Conservation (phyloP, 2,888 invertebrate genomes). For the Acanthopleura granulata region DNA sequence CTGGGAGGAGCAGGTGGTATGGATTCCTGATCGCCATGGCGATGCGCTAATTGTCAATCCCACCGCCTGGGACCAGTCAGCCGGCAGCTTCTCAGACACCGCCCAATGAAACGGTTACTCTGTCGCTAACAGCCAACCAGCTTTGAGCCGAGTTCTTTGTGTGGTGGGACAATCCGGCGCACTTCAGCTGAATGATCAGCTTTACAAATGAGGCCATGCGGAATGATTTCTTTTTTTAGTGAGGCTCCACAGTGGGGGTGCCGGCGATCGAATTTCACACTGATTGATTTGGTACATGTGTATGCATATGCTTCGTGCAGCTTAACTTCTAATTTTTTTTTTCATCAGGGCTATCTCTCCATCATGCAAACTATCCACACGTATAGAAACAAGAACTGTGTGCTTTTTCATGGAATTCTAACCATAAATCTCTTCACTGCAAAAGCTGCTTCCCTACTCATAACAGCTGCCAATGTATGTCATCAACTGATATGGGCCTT, state of each 20-base stretch:
- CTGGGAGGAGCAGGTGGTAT: background rate
- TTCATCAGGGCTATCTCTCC: no score
- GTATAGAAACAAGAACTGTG: no score
- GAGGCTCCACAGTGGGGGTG: constrained; percentile 4
- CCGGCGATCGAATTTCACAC: background rate
- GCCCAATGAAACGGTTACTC: background rate
- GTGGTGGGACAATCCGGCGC: background rate
- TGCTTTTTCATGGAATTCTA: no score
- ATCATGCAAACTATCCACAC: no score
- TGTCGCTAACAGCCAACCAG: background rate
- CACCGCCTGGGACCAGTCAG: constrained; percentile 2
- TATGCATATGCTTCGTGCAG: no score
- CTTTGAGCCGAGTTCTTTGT: background rate
- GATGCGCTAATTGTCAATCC: background rate
- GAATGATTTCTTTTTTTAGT: background rate
- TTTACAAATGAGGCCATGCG: background rate
- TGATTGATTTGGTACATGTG: no score
- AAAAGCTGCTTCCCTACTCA: no score
- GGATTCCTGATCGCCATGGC: background rate
- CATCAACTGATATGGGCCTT: no score
- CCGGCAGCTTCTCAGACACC: background rate
- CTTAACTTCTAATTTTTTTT: no score
- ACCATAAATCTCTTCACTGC: no score
- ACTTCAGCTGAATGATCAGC: constrained; percentile 4
- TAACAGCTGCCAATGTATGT: no score